phyloP scores from a whole-genome alignment of 2,113 vertebrate species.

The Struthidea cinerea region DNA sequence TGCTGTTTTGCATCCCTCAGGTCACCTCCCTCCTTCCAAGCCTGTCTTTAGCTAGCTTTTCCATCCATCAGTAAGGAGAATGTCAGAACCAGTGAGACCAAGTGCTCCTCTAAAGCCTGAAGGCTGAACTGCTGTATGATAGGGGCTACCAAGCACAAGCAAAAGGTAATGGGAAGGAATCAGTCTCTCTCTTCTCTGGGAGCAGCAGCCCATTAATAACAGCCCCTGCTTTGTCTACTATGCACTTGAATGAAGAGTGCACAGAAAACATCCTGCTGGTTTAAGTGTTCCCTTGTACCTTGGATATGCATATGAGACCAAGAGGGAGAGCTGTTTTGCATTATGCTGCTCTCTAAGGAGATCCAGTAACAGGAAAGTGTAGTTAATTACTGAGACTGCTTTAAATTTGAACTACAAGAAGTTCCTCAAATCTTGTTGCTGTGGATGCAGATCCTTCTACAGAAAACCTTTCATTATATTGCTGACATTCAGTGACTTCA shows the following conservation, averaged over 20 bases:
- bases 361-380: not conserved
- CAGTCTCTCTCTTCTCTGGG: not conserved
- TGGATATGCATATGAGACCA: not conserved
- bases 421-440: not conserved
- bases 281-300: not conserved
- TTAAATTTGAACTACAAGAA: not conserved
- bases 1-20: not conserved
- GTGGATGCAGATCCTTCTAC: not conserved
- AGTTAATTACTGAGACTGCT: not conserved
- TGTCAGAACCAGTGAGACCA: not conserved
- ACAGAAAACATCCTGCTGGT: not conserved
- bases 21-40: not conserved
- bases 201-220: not conserved
- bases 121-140: not conserved
- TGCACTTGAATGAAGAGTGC: not conserved
- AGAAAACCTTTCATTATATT: not conserved
- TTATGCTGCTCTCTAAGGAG: not conserved
- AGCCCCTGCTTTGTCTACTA: not conserved
- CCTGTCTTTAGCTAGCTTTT: not conserved
- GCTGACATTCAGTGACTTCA: not conserved
- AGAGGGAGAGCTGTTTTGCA: not conserved
- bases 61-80: not conserved
- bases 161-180: not conserved
- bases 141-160: not conserved
- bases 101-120: not conserved